Conservation (phyloP, 2,888 invertebrate genomes). For the Caenorhabditis sp. region DNA sequence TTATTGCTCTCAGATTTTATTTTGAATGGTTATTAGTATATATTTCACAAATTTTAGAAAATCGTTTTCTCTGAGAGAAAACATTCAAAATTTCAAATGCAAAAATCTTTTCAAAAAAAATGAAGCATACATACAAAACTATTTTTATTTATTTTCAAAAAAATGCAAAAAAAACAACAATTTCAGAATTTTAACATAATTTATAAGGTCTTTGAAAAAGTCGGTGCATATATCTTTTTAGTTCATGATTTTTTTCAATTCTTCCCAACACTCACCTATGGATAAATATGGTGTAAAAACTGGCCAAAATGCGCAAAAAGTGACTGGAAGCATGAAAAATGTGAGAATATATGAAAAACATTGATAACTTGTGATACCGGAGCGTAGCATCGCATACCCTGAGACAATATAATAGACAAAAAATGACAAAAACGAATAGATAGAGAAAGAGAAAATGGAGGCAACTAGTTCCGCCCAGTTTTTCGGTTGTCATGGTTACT, state of each 20-base stretch:
- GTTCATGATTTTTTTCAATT: neutral
- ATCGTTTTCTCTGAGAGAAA: too few relatives aligned
- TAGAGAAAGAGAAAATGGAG: conserved; percentile 1
- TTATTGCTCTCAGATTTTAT: neutral
- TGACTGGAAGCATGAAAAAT: conserved; percentile 22
- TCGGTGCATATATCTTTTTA: too few relatives aligned
- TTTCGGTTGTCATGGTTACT: conserved; percentile 3
- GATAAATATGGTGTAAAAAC: conserved; percentile 12
- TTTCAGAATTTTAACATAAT: too few relatives aligned
- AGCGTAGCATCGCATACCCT: conserved; percentile 13
- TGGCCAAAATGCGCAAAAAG: conserved; percentile 9
- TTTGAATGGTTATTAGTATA: neutral
- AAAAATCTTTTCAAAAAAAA: neutral
- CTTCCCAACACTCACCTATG: conserved; percentile 10
- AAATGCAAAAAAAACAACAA: neutral
- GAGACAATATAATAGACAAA: neutral
- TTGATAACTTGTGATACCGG: conserved; percentile 26
- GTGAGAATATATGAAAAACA: conserved; percentile 21
- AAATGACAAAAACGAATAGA: neutral
- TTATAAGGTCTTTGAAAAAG: too few relatives aligned
- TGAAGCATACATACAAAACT: neutral
- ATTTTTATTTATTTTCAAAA: neutral
- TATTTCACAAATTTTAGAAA: neutral
- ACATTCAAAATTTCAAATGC: neutral
- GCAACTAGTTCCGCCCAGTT: conserved; percentile 4